Conservation (phyloP, 2,888 invertebrate genomes). For the Synanthedon vespiformis region DNA sequence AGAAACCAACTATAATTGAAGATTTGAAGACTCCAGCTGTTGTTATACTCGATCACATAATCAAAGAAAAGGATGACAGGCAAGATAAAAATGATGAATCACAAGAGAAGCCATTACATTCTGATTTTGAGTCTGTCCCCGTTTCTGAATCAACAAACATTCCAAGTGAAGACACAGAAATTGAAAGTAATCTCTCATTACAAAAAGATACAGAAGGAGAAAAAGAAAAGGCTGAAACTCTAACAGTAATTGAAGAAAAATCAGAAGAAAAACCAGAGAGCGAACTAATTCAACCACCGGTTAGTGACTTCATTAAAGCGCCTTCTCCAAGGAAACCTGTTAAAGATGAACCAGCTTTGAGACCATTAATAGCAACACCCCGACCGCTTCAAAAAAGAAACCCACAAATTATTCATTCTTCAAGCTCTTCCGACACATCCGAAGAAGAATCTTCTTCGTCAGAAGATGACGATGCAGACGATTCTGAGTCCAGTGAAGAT, state of each 20-base stretch:
- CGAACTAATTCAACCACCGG: not conserved
- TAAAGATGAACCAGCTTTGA: conserved; percentile 67
- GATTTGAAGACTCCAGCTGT: no score
- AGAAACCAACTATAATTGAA: no score
- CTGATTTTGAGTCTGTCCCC: no score
- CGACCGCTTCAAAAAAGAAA: conserved; percentile 70
- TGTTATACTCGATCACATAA: no score
- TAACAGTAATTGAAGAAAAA: conserved; percentile 14
- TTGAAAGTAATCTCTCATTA: conserved; percentile 12
- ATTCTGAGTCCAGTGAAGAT: conserved; percentile 50
- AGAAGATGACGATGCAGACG: conserved; percentile 39
- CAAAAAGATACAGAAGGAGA: conserved; percentile 19
- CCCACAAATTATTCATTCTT: conserved; percentile 50
- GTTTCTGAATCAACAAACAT: conserved; percentile 31
- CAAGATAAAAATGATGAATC: no score
- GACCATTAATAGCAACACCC: conserved; percentile 72
- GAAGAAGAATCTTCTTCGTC: conserved; percentile 49
- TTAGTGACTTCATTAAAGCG: conserved; percentile 10
- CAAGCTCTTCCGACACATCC: conserved; percentile 56
- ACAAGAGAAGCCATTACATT: no score
- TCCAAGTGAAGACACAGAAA: conserved; percentile 27
- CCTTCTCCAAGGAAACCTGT: conserved; percentile 33
- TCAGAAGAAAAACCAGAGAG: conserved; percentile 11
- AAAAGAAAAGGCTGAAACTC: conserved; percentile 32
- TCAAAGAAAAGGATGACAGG: no score